Conservation (phyloP, 2,797 vertebrate species). For the Rhynchonycteris naso region DNA sequence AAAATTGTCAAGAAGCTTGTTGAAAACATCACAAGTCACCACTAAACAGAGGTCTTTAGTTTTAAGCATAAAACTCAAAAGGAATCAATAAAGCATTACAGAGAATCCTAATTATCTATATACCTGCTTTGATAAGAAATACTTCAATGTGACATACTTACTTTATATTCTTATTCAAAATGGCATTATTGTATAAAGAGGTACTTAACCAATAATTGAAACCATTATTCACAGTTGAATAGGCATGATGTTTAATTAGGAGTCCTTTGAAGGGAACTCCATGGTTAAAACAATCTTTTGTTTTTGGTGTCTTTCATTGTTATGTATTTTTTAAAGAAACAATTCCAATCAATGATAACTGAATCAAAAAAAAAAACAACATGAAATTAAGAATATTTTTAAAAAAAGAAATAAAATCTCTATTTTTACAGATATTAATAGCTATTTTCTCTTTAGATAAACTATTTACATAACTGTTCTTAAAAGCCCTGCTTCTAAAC, state of each 20-base stretch:
- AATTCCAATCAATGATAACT: slow-evolving; percentile 39
- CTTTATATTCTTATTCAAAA: slow-evolving; percentile 48
- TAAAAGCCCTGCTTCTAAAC: neutral
- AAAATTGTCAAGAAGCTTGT: slow-evolving; percentile 23
- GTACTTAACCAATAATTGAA: slow-evolving; percentile 67
- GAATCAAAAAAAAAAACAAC: slow-evolving; percentile 50
- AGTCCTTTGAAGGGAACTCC: slow-evolving; percentile 42
- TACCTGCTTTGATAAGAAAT: slow-evolving; percentile 59
- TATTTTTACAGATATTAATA: slow-evolving; percentile 15
- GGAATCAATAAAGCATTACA: slow-evolving; percentile 5
- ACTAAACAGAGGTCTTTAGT: slow-evolving; percentile 41
- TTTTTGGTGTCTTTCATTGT: slow-evolving; percentile 37
- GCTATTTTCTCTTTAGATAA: neutral
- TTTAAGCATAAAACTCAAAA: slow-evolving; percentile 15
- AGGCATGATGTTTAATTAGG: slow-evolving; percentile 42
- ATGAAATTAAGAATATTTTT: slow-evolving; percentile 5
- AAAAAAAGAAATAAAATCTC: neutral
- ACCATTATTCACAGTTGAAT: neutral
- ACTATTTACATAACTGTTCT: neutral
- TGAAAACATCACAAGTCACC: slow-evolving; percentile 45
- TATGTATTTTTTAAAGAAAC: neutral
- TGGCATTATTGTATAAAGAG: slow-evolving; percentile 45
- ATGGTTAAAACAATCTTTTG: slow-evolving; percentile 57
- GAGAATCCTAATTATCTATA: slow-evolving; percentile 57
- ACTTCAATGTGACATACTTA: slow-evolving; percentile 59